These are phyloP conservation scores for Nothobranchius kuhntae DNA, from an alignment of 2,113 vertebrate species.

Conservation along the genomic window DNA sequence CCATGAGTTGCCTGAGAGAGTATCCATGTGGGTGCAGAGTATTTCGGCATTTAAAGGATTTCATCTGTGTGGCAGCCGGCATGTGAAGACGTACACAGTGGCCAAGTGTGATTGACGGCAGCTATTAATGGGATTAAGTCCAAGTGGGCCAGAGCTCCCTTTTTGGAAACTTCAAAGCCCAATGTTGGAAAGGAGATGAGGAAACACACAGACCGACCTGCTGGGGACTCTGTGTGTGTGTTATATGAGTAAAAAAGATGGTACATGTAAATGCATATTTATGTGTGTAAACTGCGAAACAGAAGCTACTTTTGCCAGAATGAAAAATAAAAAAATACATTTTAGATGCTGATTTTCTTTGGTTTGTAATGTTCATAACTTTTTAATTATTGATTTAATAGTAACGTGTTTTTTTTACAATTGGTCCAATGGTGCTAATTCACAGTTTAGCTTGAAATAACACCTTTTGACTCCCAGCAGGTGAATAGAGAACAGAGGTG, in stretches of 20 bases:
- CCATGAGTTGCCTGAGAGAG: conserved; percentile 12
- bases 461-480: too few relatives aligned
- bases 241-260: background rate
- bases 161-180: conserved; percentile 66
- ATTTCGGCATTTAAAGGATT: conserved; percentile 19
- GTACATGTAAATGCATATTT: conserved; percentile 20
- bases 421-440: too few relatives aligned
- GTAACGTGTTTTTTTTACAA: too few relatives aligned
- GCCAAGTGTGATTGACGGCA: conserved; percentile 66
- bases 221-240: conserved; percentile 24
- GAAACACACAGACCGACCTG: conserved; percentile 45
- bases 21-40: conserved; percentile 7
- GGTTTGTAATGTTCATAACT: too few relatives aligned
- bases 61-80: conserved; percentile 30
- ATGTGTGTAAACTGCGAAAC: too few relatives aligned
- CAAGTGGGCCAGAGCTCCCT: conserved; percentile 68
- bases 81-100: conserved; percentile 26
- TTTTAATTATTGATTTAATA: too few relatives aligned
- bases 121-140: conserved; percentile 75
- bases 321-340: too few relatives aligned
- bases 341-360: too few relatives aligned
- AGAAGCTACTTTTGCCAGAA: too few relatives aligned
- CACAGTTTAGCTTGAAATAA: too few relatives aligned
- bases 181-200: conserved; percentile 35
- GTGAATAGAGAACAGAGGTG: too few relatives aligned